These are phyloP conservation scores for Centropyge bicolor DNA, from an alignment of 2,797 vertebrate species.

Conservation along the genomic window DNA sequence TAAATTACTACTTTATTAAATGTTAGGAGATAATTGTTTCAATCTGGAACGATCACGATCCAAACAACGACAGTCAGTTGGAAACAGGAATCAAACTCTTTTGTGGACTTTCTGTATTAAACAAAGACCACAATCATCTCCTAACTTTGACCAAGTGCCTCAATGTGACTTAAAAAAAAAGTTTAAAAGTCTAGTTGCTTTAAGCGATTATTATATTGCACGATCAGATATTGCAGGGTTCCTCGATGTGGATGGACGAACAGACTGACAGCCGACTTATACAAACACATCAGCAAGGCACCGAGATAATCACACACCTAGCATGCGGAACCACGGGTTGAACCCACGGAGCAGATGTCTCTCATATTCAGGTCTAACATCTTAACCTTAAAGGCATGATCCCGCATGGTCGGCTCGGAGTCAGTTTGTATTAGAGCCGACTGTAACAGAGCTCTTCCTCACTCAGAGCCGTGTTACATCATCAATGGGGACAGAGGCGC, in stretches of 20 bases:
- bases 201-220: too few relatives aligned
- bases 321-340: slow-evolving; percentile 26
- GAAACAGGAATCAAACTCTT: background rate
- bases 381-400: slow-evolving; percentile 38
- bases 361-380: slow-evolving; percentile 36
- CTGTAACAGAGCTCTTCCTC: slow-evolving; percentile 30
- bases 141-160: background rate
- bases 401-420: slow-evolving; percentile 16
- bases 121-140: background rate
- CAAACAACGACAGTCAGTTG: background rate
- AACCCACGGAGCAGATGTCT: slow-evolving; percentile 28
- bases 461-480: slow-evolving; percentile 44
- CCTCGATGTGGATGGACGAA: background rate
- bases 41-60: background rate
- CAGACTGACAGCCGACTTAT: background rate
- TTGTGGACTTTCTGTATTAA: background rate
- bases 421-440: slow-evolving; percentile 48
- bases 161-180: background rate
- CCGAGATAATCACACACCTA: background rate
- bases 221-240: background rate
- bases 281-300: slow-evolving; percentile 1
- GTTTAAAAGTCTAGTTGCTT: background rate
- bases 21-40: background rate
- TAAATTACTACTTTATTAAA: background rate
- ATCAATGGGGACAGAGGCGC: slow-evolving; percentile 16